Conservation (phyloP, 2,888 invertebrate genomes). For the Ochropleura plecta region DNA sequence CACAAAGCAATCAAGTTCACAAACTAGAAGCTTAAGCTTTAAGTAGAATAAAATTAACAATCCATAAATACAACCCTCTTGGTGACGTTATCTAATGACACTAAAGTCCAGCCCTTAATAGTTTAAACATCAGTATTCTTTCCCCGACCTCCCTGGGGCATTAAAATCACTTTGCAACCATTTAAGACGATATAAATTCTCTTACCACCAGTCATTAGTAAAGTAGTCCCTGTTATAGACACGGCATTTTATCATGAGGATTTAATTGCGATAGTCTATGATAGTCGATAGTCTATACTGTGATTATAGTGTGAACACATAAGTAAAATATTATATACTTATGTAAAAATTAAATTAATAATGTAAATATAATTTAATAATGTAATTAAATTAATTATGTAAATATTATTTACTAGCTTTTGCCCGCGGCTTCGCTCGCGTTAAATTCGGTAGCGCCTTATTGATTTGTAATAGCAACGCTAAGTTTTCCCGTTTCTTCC, state of each 20-base stretch:
- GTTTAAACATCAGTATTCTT: constrained; percentile 66
- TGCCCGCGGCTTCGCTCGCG: too few species aligned
- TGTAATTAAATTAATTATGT: too few species aligned
- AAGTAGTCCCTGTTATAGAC: constrained; percentile 16
- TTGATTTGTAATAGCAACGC: too few species aligned
- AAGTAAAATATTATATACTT: too few species aligned
- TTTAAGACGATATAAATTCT: constrained; percentile 62
- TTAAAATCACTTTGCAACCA: constrained; percentile 64
- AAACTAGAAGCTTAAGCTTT: background rate
- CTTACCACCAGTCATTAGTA: constrained; percentile 46
- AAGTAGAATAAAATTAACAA: constrained; percentile 19
- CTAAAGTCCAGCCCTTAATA: constrained; percentile 52
- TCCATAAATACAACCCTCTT: constrained; percentile 32
- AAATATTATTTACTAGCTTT: too few species aligned
- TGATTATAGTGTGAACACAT: too few species aligned
- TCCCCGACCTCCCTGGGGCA: constrained; percentile 33
- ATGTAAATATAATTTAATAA: too few species aligned
- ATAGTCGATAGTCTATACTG: too few species aligned
- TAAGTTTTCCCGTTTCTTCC: too few species aligned
- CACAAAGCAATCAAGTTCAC: background rate
- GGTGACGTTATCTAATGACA: constrained; percentile 39
- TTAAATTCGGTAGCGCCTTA: too few species aligned
- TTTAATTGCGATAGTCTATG: constrained; percentile 6
- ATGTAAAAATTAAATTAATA: too few species aligned
- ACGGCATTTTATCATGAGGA: constrained; percentile 9